Evolutionary conservation across 2,797 vertebrate genomes (phyloP).

Genomic region (Delichon dasypus): DNA sequence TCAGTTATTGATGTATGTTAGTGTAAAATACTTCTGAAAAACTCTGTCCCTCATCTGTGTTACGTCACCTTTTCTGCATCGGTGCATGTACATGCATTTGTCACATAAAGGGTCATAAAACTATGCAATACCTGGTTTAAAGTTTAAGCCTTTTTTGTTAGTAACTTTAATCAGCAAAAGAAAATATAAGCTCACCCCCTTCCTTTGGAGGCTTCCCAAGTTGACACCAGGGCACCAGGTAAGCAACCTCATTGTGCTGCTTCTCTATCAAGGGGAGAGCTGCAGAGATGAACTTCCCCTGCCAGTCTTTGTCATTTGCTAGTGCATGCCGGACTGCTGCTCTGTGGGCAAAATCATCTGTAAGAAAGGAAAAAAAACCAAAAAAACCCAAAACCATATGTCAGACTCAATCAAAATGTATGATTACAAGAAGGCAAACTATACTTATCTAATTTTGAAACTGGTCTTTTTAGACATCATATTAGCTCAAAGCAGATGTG

Average conservation of each 20-base stretch:
- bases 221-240: conserved; percentile 89
- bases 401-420: neutral
- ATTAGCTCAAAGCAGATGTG: neutral
- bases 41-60: neutral
- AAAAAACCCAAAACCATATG: neutral
- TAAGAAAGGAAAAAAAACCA: neutral
- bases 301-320: conserved; percentile 84
- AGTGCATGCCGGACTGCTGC: conserved; percentile 81
- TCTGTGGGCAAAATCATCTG: conserved; percentile 89
- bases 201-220: conserved; percentile 81
- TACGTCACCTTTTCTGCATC: neutral
- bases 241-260: conserved; percentile 86
- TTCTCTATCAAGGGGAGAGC: conserved; percentile 81
- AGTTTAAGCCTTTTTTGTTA: neutral
- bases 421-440: neutral
- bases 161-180: neutral
- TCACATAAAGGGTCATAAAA: neutral
- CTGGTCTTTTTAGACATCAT: neutral
- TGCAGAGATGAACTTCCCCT: conserved; percentile 81
- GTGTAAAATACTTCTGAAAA: neutral
- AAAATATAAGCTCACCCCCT: conserved; percentile 73
- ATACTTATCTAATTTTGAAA: neutral
- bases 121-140: neutral
- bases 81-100: neutral
- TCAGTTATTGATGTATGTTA: neutral